A percentile compares a stretch with the other conserved stretches of the same genome.
Evolutionary conservation across 2,113 vertebrate genomes (phyloP).

Genomic region (Sebastes schlegelii): DNA sequence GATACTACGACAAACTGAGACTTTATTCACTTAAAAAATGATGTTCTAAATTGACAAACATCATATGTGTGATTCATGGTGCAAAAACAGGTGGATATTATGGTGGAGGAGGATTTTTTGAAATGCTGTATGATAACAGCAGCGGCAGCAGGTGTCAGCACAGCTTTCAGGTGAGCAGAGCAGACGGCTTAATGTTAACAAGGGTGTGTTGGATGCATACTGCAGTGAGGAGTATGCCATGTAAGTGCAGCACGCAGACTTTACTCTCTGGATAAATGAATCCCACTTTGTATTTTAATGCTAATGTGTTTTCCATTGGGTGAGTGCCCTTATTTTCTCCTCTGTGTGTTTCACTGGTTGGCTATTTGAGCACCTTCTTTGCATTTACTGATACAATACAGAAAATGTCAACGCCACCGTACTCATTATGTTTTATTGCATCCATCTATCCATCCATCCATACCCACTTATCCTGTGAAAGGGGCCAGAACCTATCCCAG

Average conservation of each 20-base stretch:
- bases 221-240: not conserved
- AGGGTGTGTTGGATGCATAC: not conserved
- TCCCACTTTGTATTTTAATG: not conserved
- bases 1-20: too few species aligned
- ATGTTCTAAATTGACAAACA: too few species aligned
- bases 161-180: not conserved
- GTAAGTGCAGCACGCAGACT: not conserved
- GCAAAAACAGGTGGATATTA: not conserved
- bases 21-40: too few species aligned
- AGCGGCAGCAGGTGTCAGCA: not conserved
- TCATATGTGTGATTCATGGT: too few species aligned
- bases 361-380: not conserved
- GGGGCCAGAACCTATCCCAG: not conserved
- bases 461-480: not conserved
- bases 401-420: not conserved
- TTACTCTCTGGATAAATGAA: not conserved
- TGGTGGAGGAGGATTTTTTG: not conserved
- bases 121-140: not conserved
- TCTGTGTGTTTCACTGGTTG: not conserved
- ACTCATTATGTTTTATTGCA: not conserved
- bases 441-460: not conserved
- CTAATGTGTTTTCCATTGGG: not conserved
- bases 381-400: not conserved
- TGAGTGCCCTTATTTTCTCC: not conserved
- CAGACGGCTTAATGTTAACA: not conserved